Evolutionary conservation across 2,888 invertebrate species (phyloP).

Genomic region (Petrophora chlorosata): DNA sequence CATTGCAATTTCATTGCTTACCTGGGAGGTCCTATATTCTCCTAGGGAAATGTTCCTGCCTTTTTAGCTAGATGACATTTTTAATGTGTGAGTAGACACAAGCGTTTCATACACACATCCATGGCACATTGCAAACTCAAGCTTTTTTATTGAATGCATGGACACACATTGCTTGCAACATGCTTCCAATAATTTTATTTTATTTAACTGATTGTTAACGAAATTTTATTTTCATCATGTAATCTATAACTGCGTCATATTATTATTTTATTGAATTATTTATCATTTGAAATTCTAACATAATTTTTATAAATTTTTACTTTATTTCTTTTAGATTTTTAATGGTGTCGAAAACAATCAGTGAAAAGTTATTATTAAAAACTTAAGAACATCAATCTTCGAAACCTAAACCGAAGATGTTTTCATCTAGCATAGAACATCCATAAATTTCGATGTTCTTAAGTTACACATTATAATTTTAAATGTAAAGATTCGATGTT

Average conservation of each 20-base stretch:
- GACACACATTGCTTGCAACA: slow-evolving; percentile 57
- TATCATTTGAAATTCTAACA: too few relatives aligned
- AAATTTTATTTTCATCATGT: too few relatives aligned
- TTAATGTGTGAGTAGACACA: slow-evolving; percentile 30
- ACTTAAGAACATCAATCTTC: slow-evolving; percentile 15
- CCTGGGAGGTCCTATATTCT: too few relatives aligned
- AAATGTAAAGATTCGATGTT: slow-evolving; percentile 4
- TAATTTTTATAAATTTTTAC: too few relatives aligned
- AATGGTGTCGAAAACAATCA: slow-evolving; percentile 22
- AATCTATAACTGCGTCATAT: too few relatives aligned
- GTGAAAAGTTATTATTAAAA: slow-evolving; percentile 21
- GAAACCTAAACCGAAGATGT: background rate
- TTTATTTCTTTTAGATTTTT: too few relatives aligned
- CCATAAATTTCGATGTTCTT: background rate
- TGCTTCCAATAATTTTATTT: slow-evolving; percentile 44
- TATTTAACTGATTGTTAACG: slow-evolving; percentile 37
- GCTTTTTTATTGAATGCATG: slow-evolving; percentile 50
- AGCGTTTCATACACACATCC: slow-evolving; percentile 52
- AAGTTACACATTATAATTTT: background rate
- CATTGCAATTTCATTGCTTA: too few relatives aligned
- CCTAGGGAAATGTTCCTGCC: too few relatives aligned
- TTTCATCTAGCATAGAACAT: background rate
- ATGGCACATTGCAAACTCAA: slow-evolving; percentile 59
- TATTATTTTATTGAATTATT: too few relatives aligned
- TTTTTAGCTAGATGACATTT: slow-evolving; percentile 8